phyloP scores from a whole-genome alignment of 2,888 invertebrate species.

The Drosophila paranaensis region DNA sequence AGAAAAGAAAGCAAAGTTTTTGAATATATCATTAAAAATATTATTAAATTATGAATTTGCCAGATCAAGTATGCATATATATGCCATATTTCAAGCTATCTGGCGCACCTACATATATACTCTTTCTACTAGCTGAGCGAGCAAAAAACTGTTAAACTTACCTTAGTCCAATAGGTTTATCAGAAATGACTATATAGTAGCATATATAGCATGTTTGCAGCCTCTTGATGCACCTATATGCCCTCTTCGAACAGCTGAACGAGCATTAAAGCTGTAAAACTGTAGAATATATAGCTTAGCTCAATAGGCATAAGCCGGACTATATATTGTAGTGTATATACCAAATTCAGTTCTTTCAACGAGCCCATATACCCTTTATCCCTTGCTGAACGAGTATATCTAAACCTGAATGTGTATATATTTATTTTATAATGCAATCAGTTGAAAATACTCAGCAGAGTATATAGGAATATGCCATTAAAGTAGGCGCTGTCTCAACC shows the following conservation, averaged over 20 bases:
- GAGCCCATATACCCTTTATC: not conserved
- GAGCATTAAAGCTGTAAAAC: not conserved
- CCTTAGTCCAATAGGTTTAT: not conserved
- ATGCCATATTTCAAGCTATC: too few species aligned
- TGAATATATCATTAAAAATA: not conserved
- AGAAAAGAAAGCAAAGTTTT: not conserved
- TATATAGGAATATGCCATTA: constrained; percentile 45
- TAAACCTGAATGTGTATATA: constrained; percentile 42
- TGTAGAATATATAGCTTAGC: not conserved
- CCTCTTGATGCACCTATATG: not conserved
- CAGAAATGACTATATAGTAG: not conserved
- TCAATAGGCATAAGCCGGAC: not conserved
- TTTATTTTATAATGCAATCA: constrained; percentile 72
- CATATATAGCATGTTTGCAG: not conserved
- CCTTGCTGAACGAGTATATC: not conserved
- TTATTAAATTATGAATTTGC: not conserved
- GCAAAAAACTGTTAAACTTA: too few species aligned
- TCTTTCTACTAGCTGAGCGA: not conserved
- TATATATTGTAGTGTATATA: not conserved
- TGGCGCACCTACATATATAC: not conserved
- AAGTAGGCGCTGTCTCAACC: constrained; percentile 41
- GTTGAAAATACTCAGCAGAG: constrained; percentile 31
- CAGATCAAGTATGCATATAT: not conserved
- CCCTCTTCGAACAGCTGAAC: not conserved
- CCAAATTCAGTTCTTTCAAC: not conserved